phyloP scores from a whole-genome alignment of 1,140 invertebrate species.

The Delia radicum region DNA sequence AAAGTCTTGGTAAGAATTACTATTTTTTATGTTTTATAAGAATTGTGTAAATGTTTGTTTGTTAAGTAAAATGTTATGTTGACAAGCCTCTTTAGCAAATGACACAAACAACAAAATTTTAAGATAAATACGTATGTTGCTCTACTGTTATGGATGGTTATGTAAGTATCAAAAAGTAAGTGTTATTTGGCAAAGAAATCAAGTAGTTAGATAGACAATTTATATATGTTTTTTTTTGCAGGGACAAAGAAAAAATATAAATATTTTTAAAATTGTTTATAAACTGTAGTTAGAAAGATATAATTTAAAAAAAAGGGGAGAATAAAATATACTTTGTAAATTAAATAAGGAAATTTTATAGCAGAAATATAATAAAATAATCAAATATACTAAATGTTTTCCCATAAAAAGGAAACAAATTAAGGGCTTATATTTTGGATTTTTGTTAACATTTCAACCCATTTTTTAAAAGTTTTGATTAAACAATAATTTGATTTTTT shows the following conservation, averaged over 20 bases:
- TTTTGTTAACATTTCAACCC: too few relatives aligned
- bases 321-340: too few relatives aligned
- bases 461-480: too few relatives aligned
- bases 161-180: not conserved
- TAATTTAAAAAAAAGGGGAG: too few relatives aligned
- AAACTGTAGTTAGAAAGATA: not conserved
- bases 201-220: not conserved
- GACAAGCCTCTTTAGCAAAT: slow-evolving; percentile 21
- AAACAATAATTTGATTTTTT: too few relatives aligned
- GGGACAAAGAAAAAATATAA: not conserved
- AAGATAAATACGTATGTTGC: not conserved
- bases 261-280: not conserved
- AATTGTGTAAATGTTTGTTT: slow-evolving; percentile 13
- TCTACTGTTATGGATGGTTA: not conserved
- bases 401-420: too few relatives aligned
- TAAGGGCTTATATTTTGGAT: too few relatives aligned
- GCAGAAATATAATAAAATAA: too few relatives aligned
- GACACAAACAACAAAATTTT: not conserved
- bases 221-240: not conserved
- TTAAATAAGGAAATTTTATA: too few relatives aligned
- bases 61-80: slow-evolving; percentile 12
- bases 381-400: too few relatives aligned
- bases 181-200: not conserved
- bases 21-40: too few relatives aligned
- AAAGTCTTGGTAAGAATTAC: too few relatives aligned